These are phyloP conservation scores for Sinosuthora webbiana DNA, from an alignment of 2,113 vertebrate species.

Conservation along the genomic window DNA sequence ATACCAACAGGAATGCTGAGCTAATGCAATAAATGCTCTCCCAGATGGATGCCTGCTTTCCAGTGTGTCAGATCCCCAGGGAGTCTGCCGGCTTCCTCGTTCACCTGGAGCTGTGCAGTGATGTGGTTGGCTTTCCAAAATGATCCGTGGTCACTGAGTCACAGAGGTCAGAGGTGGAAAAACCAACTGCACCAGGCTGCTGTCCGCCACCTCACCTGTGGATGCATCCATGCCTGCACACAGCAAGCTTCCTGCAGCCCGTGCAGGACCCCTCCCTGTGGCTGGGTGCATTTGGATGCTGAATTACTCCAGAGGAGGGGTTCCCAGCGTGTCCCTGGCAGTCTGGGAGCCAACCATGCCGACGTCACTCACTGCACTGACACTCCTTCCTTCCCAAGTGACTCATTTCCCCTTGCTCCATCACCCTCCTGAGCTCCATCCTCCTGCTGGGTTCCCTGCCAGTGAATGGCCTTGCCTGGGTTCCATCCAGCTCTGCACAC, in stretches of 20 bases:
- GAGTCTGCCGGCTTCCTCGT: not conserved
- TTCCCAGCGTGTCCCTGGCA: not conserved
- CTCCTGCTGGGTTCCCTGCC: not conserved
- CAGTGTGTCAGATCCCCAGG: not conserved
- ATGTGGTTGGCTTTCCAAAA: not conserved
- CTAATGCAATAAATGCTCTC: not conserved
- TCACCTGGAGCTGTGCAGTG: slow-evolving; percentile 9
- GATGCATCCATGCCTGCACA: too few species aligned
- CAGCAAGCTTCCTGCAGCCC: not conserved
- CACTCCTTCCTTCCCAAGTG: not conserved
- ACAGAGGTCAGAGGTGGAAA: not conserved
- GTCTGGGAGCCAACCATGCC: not conserved
- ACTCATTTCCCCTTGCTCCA: not conserved
- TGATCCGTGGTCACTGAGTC: not conserved
- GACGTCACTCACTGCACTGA: not conserved
- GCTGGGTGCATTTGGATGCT: not conserved
- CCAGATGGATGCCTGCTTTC: not conserved
- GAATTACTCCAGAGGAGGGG: not conserved
- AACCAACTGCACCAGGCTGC: not conserved
- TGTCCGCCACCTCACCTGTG: not conserved
- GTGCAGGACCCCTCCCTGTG: not conserved
- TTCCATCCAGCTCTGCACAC: not conserved
- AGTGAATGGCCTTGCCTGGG: not conserved
- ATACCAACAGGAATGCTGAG: not conserved
- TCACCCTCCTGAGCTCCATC: not conserved